A percentile compares a stretch with the other conserved stretches of the same genome.
phyloP scores from a whole-genome alignment of 1,140 invertebrate species.

The Macrosteles quadrilineatus region DNA sequence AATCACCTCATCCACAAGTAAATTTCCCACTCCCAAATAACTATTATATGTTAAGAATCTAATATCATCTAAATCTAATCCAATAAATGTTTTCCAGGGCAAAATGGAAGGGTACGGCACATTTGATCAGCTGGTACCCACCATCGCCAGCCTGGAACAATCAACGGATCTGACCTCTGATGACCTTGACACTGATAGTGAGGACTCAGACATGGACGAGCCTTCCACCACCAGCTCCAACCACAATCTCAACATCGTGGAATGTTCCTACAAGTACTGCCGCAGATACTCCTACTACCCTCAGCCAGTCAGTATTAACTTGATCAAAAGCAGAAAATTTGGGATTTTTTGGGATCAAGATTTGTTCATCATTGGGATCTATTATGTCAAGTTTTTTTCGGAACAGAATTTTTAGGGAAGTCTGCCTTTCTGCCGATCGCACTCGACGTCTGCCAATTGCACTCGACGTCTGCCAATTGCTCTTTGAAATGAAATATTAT shows the following conservation, averaged over 20 bases:
- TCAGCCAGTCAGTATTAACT: constrained; percentile 11
- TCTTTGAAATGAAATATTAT: too few relatives aligned
- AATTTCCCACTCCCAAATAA: too few relatives aligned
- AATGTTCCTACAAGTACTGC: constrained; percentile 23
- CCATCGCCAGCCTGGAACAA: constrained; percentile 4
- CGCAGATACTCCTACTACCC: constrained; percentile 24
- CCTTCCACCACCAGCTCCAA: constrained; percentile 12
- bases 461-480: too few relatives aligned
- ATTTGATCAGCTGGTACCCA: neutral
- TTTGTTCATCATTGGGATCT: too few relatives aligned
- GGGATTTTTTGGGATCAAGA: neutral
- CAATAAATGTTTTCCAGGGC: constrained; percentile 7
- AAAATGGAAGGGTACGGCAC: constrained; percentile 20
- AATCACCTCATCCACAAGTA: too few relatives aligned
- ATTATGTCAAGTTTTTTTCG: too few relatives aligned
- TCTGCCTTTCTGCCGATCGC: too few relatives aligned
- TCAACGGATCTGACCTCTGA: constrained; percentile 20
- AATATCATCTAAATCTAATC: too few relatives aligned
- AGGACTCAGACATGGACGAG: constrained; percentile 20
- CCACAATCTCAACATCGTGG: constrained; percentile 21
- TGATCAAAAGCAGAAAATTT: too few relatives aligned
- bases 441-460: too few relatives aligned
- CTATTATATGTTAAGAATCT: too few relatives aligned
- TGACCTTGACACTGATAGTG: constrained; percentile 24
- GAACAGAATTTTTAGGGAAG: too few relatives aligned